These are phyloP conservation scores for Saccostrea glomerata DNA, from an alignment of 1,140 invertebrate species.

Conservation along the genomic window DNA sequence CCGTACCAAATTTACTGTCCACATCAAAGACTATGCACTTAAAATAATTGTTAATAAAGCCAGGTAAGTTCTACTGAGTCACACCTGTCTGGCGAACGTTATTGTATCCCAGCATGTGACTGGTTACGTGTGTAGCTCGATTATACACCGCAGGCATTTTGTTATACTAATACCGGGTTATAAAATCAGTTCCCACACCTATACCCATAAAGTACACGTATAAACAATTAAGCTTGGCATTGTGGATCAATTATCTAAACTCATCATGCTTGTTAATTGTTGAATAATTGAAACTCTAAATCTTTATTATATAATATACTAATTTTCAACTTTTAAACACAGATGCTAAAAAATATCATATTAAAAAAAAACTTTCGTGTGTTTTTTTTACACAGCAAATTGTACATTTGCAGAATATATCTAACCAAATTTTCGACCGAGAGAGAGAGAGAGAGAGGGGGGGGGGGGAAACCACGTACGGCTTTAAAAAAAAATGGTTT, in stretches of 20 bases:
- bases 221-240: background rate
- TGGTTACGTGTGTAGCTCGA: background rate
- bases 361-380: too few relatives aligned
- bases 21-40: slow-evolving; percentile 1
- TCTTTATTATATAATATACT: too few relatives aligned
- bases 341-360: too few relatives aligned
- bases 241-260: background rate
- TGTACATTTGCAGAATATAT: too few relatives aligned
- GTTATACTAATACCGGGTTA: background rate
- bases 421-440: too few relatives aligned
- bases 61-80: background rate
- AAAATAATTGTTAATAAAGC: background rate
- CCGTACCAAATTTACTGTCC: background rate
- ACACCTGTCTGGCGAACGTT: slow-evolving; percentile 11
- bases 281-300: background rate
- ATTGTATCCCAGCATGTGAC: slow-evolving; percentile 2
- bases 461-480: too few relatives aligned
- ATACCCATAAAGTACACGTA: background rate
- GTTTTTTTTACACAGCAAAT: too few relatives aligned
- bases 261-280: too few relatives aligned
- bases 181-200: background rate
- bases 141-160: background rate
- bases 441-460: too few relatives aligned
- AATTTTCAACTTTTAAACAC: too few relatives aligned
- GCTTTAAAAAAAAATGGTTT: too few relatives aligned